Base-by-base conservation (phyloP, 2,888 invertebrate species). In the Folsomia candida region DNA sequence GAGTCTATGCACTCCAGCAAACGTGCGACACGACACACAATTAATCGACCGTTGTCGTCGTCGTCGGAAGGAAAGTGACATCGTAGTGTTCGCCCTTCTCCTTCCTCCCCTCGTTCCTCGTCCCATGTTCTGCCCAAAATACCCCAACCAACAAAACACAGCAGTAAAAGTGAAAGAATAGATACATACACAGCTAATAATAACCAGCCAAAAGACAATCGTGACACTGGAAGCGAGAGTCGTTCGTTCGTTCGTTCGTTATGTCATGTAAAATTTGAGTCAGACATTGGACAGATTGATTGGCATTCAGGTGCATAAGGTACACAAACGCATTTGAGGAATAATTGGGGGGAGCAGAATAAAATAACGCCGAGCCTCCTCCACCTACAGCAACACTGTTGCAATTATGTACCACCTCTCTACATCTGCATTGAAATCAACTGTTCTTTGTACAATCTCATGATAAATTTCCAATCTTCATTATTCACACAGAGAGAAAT, bases 221-320 rank as follows among this genome's bases (percentile, higher is more conserved):
- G 37, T 37, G 37, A 37, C 37, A 37, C 14, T 9, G 6, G 37
- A 37, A 37, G 37, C 6, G 14, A 37, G 37, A 37, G 14, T 37
- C 37, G 37, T 37, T 14, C n/a, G n/a, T n/a, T n/a, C n/a, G n/a
- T n/a, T n/a, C n/a, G n/a, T n/a, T 37, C 37, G 37, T 37, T 37
- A 14, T 37, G 37, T 37, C 14, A 37, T 37, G 4, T 37, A 37
- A 14, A 54, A 20, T 54, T 54, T 20, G 20, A 54, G 54, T 54
- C 20, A 18, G 22, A 54, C 54, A 22, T 54, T 37, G 14, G 54
- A 54, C 54, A 54, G 54, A 20, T 54, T 54, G 54, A 54, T 61
- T 61, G 61, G 28, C 61, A 61, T n/a, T 26, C 61, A 61, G 61
- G 61, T 61, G 61, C 11, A 61, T 18, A 20, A 61, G 22, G 59